Percentiles rank a stretch among this genome's conserved stretches.
phyloP scores from a whole-genome alignment of 2,888 invertebrate species.

The Parochlus steinenii region DNA sequence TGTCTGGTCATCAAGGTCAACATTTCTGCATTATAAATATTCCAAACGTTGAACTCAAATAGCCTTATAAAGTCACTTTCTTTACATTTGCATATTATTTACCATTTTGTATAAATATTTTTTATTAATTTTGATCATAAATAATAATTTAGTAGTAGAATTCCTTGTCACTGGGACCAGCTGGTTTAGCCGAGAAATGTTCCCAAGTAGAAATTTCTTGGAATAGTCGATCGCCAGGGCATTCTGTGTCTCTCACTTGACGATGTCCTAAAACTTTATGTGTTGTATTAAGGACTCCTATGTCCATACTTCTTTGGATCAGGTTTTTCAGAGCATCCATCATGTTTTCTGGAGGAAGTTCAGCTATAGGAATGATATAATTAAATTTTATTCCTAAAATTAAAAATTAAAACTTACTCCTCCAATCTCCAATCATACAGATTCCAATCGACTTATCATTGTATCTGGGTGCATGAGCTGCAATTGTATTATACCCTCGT shows the following conservation, averaged over 20 bases:
- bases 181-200: slow-evolving; percentile 31
- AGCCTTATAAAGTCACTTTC: too few species aligned
- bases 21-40: too few species aligned
- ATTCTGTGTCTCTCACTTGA: slow-evolving; percentile 44
- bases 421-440: slow-evolving; percentile 55
- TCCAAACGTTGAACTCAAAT: too few species aligned
- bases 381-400: slow-evolving; percentile 11
- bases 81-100: too few species aligned
- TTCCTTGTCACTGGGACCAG: slow-evolving; percentile 17
- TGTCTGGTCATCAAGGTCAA: too few species aligned
- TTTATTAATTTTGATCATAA: too few species aligned
- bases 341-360: slow-evolving; percentile 41
- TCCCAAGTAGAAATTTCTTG: slow-evolving; percentile 45
- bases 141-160: slow-evolving; percentile 12
- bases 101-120: too few species aligned
- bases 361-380: slow-evolving; percentile 29
- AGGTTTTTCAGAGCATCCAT: slow-evolving; percentile 38
- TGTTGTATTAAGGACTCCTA: slow-evolving; percentile 39
- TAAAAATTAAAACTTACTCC: slow-evolving; percentile 33
- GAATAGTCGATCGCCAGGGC: slow-evolving; percentile 46
- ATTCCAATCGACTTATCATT: slow-evolving; percentile 52
- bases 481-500: slow-evolving; percentile 49
- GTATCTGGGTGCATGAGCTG: slow-evolving; percentile 53
- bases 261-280: slow-evolving; percentile 49
- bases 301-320: slow-evolving; percentile 41